Evolutionary conservation across 2,797 vertebrate genomes (phyloP), one percentile per base, ranked within the genome.

Genomic region (Enteromius radiatus): DNA sequence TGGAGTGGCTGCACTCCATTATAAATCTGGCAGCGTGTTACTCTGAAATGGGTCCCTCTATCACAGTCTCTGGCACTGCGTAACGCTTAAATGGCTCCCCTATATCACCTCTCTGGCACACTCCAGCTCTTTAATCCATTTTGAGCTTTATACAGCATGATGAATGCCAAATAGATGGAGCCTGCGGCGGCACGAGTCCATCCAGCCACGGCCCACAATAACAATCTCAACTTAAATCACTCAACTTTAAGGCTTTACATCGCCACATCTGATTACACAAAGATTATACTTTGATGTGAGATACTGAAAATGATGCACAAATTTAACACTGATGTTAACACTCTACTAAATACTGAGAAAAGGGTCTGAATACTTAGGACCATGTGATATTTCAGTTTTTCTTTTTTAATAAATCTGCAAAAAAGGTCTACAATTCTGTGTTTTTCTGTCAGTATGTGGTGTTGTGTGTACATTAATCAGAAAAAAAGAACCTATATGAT

Each of bases 61-160:
- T 86, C 78, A 81, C 69, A 23, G 82, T 74, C 74, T 63, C 65
- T 86, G 82, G 74, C 82, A 70, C 69, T 8, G 83, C 78, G 83
- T 70, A 86, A 65, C 85, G 84, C 76, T 88, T 87, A 91, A 92
- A 90, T 90, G 87, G 88, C 83, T 87, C 89, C 89, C 71, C 90
- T 90, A 88, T 90, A 92, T 92, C 91, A 91, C 87, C 82, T 86
- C 85, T 82, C 78, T 91, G 90, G 92, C 89, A 90, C 82, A 61
- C 81, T 84, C 82, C 65, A 80, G 79, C 47, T 31, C 77, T 84
- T 84, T 70, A 88, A 89, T 88, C 83, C 78, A 70, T 85, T 86
- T 75, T 84, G 73, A 75, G 56, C 83, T 69, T 85, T 86, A 67
- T 85, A 85, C 87, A 82, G 45, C 19, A 81, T 83, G 80, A 84